A percentile compares a stretch with the other conserved stretches of the same genome.
These are phyloP conservation scores for Psammodynastes pulverulentus DNA, from an alignment of 2,113 vertebrate genomes.

Conservation along the genomic window DNA sequence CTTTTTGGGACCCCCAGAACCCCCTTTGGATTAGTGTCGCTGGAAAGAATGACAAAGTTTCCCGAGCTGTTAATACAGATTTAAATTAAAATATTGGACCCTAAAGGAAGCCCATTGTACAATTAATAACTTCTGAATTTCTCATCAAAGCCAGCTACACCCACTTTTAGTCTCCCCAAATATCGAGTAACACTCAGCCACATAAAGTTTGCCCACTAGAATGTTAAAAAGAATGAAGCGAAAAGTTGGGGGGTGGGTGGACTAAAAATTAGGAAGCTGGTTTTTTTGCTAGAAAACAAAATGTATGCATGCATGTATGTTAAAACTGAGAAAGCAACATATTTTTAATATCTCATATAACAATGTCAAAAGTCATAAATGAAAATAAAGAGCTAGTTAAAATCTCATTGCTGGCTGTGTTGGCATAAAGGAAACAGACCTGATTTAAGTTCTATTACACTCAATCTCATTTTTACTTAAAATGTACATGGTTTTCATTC, in stretches of 20 bases:
- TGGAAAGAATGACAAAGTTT: background rate
- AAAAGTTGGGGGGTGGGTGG: background rate
- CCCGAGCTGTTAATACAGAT: background rate
- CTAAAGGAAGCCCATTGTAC: background rate
- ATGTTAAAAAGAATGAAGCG: background rate
- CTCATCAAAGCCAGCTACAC: background rate
- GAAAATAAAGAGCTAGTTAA: background rate
- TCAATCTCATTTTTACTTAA: background rate
- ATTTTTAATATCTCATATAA: background rate
- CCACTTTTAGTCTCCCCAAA: background rate
- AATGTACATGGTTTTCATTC: background rate
- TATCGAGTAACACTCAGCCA: background rate
- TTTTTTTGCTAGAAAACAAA: background rate
- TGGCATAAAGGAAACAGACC: background rate
- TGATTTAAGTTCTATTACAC: background rate
- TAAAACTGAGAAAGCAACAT: background rate
- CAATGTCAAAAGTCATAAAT: background rate
- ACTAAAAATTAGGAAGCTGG: background rate
- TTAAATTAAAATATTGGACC: background rate
- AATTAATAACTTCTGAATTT: background rate
- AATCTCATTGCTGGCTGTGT: background rate
- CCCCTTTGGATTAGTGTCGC: background rate
- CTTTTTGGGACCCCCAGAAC: background rate
- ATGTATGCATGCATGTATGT: background rate
- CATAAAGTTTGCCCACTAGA: background rate